phyloP scores from a whole-genome alignment of 2,797 vertebrate species.

The Petrocephalus sullivani region DNA sequence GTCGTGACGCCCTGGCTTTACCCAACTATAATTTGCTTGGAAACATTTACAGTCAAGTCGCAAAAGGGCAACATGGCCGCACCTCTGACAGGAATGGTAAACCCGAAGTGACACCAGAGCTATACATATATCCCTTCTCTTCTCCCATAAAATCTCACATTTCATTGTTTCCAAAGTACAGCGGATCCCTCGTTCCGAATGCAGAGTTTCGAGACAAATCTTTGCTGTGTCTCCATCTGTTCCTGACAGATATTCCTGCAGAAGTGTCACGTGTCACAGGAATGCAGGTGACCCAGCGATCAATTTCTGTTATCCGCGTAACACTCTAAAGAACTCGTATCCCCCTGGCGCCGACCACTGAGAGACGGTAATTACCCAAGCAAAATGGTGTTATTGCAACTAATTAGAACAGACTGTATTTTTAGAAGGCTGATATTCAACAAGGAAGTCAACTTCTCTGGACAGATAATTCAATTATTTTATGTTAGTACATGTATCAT shows the following conservation, averaged over 20 bases:
- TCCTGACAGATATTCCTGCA: not conserved
- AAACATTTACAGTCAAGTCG: not conserved
- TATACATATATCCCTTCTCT: not conserved
- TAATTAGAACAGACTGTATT: conserved; percentile 52
- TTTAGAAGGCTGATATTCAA: conserved; percentile 34
- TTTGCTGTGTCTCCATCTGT: not conserved
- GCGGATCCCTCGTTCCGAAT: not conserved
- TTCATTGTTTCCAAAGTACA: not conserved
- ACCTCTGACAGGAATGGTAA: not conserved
- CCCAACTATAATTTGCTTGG: not conserved
- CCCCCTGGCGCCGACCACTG: conserved; percentile 35
- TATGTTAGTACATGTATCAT: not conserved
- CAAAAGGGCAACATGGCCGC: not conserved
- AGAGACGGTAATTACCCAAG: conserved; percentile 47
- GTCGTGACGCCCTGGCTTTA: not conserved
- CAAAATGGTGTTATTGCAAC: conserved; percentile 37
- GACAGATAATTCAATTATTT: conserved; percentile 3
- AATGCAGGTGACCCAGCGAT: conserved; percentile 35
- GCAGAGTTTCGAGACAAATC: not conserved
- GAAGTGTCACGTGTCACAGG: not conserved
- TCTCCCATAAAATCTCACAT: not conserved
- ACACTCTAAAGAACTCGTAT: conserved; percentile 24
- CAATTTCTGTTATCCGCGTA: not conserved
- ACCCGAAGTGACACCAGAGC: not conserved
- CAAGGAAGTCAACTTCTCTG: conserved; percentile 34